Base-by-base conservation (phyloP, 2,113 vertebrate genomes). In the Brachirus orientalis region DNA sequence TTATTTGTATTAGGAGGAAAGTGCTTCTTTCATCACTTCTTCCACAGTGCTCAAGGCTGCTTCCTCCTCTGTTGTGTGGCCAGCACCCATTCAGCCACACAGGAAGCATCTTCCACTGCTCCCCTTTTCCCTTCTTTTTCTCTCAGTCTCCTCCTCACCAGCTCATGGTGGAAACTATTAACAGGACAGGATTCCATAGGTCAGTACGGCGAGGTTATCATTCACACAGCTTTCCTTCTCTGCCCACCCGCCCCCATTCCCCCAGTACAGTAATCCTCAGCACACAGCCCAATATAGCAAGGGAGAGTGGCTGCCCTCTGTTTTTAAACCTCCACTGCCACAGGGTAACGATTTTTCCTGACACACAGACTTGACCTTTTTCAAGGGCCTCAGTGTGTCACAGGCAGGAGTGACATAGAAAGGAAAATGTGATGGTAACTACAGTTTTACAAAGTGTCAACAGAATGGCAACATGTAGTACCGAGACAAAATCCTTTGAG, bases 271-370 rank as follows among this genome's bases (percentile, higher is more conserved):
- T 81, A 86, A 85, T 85, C 60, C 83, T 74, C 70, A 80, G 82
- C 89, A 75, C 86, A 86, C 52, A 72, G 70, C 90, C 76, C 78
- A 85, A 86, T 89, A 86, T 87, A 89, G 86, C 68, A 55, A 78
- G 75, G 69, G 66, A 86, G 83, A 81, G 73, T 86, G 63, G 46
- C 77, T 76, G 81, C 74, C 69, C 83, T 74, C 72, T 82, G 79
- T 88, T 88, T 91, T 85, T 86, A 87, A 83, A 76, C 83, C 73
- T 86, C 86, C 56, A 38, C 56, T 56, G 80, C 90, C 89, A 28
- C 89, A 91, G 85, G 74, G 86, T 92, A 92, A 93, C 85, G 83
- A 86, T 90, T 93, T 93, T 93, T 91, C 91, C 92, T 90, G 91
- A 91, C 90, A 87, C 43, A 50, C 58, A 74, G 90, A 87, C 70